Evolutionary conservation across 2,113 vertebrate species (phyloP), one percentile per base, ranked within the genome.

Genomic region (Morone saxatilis): DNA sequence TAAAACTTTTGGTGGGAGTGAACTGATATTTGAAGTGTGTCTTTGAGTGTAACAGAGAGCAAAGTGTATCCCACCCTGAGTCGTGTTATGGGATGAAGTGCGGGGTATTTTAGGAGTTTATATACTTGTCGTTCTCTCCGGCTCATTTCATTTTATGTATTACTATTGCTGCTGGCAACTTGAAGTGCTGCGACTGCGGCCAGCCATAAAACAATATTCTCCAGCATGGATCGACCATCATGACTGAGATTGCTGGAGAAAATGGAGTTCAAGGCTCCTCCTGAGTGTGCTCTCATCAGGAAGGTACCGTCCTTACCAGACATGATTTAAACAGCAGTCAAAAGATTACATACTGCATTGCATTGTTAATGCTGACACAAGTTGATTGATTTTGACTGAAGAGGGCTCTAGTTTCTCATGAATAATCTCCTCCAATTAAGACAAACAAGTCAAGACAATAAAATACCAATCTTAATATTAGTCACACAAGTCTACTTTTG

Each of bases 71-170:
- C 16, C 41, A 17, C 25, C 8, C 47, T 38, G 54, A 78, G 40
- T 31, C 74, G 79, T 40, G 54, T 73, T 71, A 69, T 71, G 53
- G 66, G 71, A 60, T 83, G 51, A 80, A 75, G 57, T 31, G 38
- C 19, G 5, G 59, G 61, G 75, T 68, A 80, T 85, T 73, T 80
- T 60, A 56, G 74, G 78, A 71, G 70, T 85, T 91, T 65, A 84
- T 89, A 83, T 62, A 87, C 84, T 91, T 89, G 88, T 86, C 85
- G 22, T 45, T 76, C 69, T 87, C 86, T 82, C 57, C n/a, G 76
- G 74, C 81, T 93, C 86, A 90, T 92, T 91, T 87, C 67, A 69
- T 76, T 91, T 93, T 79, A 91, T 93, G 71, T 89, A 77, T 88
- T 89, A 70, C 65, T 88, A 65, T 79, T 61, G 59, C 81, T 82